A percentile compares a stretch with the other conserved stretches of the same genome.
Evolutionary conservation across 2,797 vertebrate genomes (phyloP).

Genomic region (Centropyge bicolor): DNA sequence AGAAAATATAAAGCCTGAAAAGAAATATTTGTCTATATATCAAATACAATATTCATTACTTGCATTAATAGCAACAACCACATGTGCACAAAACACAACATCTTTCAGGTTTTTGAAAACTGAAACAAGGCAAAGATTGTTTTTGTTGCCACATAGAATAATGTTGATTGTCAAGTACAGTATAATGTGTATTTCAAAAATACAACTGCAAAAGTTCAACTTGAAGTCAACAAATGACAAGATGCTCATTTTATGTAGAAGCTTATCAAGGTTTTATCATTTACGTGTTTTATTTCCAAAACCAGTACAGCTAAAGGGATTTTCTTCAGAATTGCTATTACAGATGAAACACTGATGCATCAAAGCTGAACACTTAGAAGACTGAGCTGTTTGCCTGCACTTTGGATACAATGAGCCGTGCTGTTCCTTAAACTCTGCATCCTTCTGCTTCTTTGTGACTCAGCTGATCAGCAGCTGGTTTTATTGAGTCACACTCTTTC

Average conservation of each 20-base stretch:
- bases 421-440: background rate
- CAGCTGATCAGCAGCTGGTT: conserved; percentile 2
- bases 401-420: conserved; percentile 1
- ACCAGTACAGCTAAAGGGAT: conserved; percentile 7
- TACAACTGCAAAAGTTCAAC: background rate
- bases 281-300: conserved; percentile 8
- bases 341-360: conserved; percentile 22
- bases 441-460: background rate
- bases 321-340: conserved; percentile 8
- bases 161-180: background rate
- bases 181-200: background rate
- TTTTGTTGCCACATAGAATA: too few species aligned
- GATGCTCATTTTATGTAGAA: background rate
- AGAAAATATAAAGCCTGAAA: background rate
- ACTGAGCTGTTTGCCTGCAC: background rate
- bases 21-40: background rate
- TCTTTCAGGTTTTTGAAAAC: too few species aligned
- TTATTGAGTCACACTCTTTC: conserved; percentile 6
- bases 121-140: too few species aligned
- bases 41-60: background rate
- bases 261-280: conserved; percentile 15
- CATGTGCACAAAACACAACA: too few species aligned
- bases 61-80: background rate
- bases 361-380: conserved; percentile 1
- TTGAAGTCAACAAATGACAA: background rate